Percentiles rank a stretch among this genome's conserved stretches.
Evolutionary conservation across 2,888 invertebrate genomes (phyloP).

Genomic region (Tricholauxania praeusta): DNA sequence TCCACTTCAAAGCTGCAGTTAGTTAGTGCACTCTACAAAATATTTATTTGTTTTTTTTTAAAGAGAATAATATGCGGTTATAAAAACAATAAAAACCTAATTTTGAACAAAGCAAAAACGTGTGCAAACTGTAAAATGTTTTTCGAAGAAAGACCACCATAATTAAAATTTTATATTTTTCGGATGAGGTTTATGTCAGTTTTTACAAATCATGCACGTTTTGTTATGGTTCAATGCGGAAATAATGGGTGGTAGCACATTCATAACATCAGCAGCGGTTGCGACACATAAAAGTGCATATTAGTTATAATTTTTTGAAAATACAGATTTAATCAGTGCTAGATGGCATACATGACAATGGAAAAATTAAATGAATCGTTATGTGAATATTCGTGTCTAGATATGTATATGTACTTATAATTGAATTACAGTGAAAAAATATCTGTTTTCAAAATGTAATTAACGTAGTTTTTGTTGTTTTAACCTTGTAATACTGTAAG

Average conservation of each 20-base stretch:
- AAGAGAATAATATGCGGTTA: too few relatives aligned
- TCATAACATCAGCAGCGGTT: slow-evolving; percentile 2
- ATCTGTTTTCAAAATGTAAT: too few relatives aligned
- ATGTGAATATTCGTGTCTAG: too few relatives aligned
- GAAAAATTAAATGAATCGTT: not conserved
- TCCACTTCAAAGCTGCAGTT: too few relatives aligned
- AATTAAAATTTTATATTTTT: not conserved
- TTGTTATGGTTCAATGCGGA: slow-evolving; percentile 46
- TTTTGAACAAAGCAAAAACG: not conserved
- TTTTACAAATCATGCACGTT: slow-evolving; percentile 42
- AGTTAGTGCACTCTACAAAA: too few relatives aligned
- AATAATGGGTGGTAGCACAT: slow-evolving; percentile 26
- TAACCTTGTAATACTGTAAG: too few relatives aligned
- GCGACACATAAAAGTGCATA: slow-evolving; percentile 4
- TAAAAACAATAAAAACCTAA: too few relatives aligned
- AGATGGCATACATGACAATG: slow-evolving; percentile 1
- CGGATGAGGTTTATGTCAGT: slow-evolving; percentile 7
- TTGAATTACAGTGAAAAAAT: too few relatives aligned
- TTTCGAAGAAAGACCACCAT: not conserved
- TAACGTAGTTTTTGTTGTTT: too few relatives aligned
- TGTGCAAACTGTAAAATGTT: slow-evolving; percentile 4
- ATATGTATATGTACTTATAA: too few relatives aligned
- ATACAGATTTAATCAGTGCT: not conserved
- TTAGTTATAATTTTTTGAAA: not conserved
- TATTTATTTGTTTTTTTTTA: too few relatives aligned